Base-by-base conservation (phyloP, 2,113 vertebrate genomes). In the Corythornis cristatus region DNA sequence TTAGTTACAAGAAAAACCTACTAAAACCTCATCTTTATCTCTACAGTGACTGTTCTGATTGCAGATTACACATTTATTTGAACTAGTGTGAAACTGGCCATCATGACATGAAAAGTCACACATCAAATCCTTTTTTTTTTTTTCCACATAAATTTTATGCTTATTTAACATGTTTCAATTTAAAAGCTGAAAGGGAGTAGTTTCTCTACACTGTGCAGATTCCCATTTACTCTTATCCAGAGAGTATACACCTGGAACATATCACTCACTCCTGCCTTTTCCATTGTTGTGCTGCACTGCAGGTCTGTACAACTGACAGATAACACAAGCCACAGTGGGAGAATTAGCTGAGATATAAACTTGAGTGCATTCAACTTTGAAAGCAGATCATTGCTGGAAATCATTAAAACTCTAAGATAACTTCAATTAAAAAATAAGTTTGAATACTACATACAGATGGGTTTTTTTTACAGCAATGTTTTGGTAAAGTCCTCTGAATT, bases 331-430 rank as follows among this genome's bases (percentile, higher is more conserved):
- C 37, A 45, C 35, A 40, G 28, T 18, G 26, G 31, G 26, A 85
- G 26, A 79, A 70, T 60, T 37, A 72, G 15, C 12, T 37, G 43
- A 66, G 10, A 58, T 31, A 83, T 4, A 66, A 60, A 82, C 17
- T 23, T n/a, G 11, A 71, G 65, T 15, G 7, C 19, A 67, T 51
- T 91, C 62, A 93, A 16, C 42, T 85, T 83, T n/a, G 75, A 94
- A 93, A 96, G 88, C 35, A 92, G 48, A 67, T 79, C 28, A 80
- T 53, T 96, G 77, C 88, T 88, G 76, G 48, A 72, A 97, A 97
- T 28, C 68, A 82, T 53, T 73, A 93, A 95, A 96, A 57, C 13
- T 31, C n/a, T 84, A 65, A 35, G 67, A 40, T 6, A 90, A 71
- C 1, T 54, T 83, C 84, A 78, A 75, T 75, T 84, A 33, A 89